Percentiles rank a stretch among this genome's conserved stretches.
phyloP scores from a whole-genome alignment of 1,140 invertebrate species.

The Battus philenor region DNA sequence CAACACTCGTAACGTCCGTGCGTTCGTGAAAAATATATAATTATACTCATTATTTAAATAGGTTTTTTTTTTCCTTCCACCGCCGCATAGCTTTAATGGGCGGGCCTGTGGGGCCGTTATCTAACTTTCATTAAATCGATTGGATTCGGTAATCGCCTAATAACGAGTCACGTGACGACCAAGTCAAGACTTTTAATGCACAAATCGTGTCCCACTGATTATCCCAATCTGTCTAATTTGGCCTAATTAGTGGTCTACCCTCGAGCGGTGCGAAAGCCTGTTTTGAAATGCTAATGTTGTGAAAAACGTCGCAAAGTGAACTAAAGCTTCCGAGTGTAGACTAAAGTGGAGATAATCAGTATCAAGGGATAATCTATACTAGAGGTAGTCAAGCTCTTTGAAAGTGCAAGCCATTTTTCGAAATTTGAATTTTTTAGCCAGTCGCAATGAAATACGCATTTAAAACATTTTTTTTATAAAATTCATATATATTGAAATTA shows the following conservation, averaged over 20 bases:
- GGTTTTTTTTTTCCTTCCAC: slow-evolving; percentile 60
- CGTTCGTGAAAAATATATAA: slow-evolving; percentile 72
- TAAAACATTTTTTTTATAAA: too few species aligned
- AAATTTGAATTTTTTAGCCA: too few species aligned
- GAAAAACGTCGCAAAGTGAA: too few species aligned
- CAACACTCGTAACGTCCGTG: slow-evolving; percentile 68
- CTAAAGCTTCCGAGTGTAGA: too few species aligned
- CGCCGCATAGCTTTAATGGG: slow-evolving; percentile 60
- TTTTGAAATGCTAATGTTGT: slow-evolving; percentile 42
- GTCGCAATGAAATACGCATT: too few species aligned
- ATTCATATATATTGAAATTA: too few species aligned
- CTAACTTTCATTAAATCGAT: slow-evolving; percentile 71
- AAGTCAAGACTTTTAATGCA: slow-evolving; percentile 67
- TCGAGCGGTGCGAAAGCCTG: slow-evolving; percentile 23
- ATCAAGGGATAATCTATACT: too few species aligned
- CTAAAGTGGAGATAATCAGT: too few species aligned
- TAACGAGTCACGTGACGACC: slow-evolving; percentile 57
- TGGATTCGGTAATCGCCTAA: slow-evolving; percentile 74
- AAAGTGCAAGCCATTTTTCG: too few species aligned
- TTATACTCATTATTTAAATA: slow-evolving; percentile 75
- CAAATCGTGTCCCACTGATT: slow-evolving; percentile 65
- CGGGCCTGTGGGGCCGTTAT: slow-evolving; percentile 54
- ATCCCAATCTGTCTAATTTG: slow-evolving; percentile 54
- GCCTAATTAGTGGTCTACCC: slow-evolving; percentile 53
- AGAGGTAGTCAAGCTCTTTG: too few species aligned